phyloP scores from a whole-genome alignment of 2,113 vertebrate species.

The Columba livia region DNA sequence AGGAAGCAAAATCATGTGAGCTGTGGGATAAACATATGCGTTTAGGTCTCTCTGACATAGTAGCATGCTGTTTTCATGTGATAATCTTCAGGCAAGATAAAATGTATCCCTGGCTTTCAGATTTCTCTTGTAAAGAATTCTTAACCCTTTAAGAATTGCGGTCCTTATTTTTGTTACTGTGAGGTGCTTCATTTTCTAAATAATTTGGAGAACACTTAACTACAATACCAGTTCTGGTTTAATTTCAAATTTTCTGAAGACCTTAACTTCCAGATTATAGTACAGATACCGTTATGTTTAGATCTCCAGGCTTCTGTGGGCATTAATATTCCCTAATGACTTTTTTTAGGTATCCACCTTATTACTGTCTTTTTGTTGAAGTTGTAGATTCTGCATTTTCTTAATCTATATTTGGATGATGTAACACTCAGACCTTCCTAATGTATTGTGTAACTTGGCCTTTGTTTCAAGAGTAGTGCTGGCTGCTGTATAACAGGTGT shows the following conservation, averaged over 20 bases:
- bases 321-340: neutral
- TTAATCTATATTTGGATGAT: neutral
- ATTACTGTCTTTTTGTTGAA: neutral
- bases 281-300: neutral
- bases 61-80: slow-evolving; percentile 13
- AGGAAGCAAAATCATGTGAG: slow-evolving; percentile 29
- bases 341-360: neutral
- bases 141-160: neutral
- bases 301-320: neutral
- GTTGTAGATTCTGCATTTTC: neutral
- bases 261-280: neutral
- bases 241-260: neutral
- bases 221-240: neutral
- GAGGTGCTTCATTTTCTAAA: neutral
- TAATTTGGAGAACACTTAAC: neutral
- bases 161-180: neutral
- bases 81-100: slow-evolving; percentile 16
- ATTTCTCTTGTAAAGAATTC: neutral
- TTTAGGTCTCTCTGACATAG: slow-evolving; percentile 10
- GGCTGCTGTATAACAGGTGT: neutral
- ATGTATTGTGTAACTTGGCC: neutral
- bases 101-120: neutral
- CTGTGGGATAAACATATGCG: neutral
- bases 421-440: neutral
- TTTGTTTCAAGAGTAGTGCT: neutral